Base-by-base conservation (phyloP, 1,140 invertebrate genomes). In the Conopomorpha cramerella region DNA sequence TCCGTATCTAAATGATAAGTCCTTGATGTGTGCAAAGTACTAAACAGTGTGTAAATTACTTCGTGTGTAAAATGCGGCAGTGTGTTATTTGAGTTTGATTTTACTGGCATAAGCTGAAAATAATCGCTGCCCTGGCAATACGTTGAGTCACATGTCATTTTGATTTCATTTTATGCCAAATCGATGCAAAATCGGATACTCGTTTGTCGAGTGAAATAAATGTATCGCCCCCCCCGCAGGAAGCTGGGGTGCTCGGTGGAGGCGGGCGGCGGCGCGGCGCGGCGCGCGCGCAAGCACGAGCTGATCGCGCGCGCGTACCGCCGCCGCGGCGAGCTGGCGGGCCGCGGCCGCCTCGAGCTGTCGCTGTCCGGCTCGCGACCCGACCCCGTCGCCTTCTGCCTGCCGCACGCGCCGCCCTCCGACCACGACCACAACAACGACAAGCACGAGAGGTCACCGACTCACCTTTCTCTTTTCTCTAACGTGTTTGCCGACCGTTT, bases 301-400 rank as follows among this genome's bases (percentile, higher is more conserved):
- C 84, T 96, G 14, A 95, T 97, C 34, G 90, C 92, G 7, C 86
- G 92, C 59, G 92, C 91, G 1, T 96, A 92, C 82, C 88, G 89
- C 1, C 91, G 93, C 42, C 81, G 92, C n/a, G 88, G 91, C 53
- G 88, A 90, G 38, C 86, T 95, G 37, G 89, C 92, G 38, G 86
- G 87, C 53, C 84, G 84, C 34, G 92, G 91, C 0, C 76, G 88
- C n/a, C 76, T 95, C 12, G 95, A 92, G 23, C 89, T 96, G 46
- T 93, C 88, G 50, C 86, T 94, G 39, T 84, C 87, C 31, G 92
- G 91, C 48, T 87, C 87, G 3, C 88, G 93, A 47, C 90, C 91
- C 32, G 94, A 96, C 81, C 93, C 94, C 6, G 86, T 95, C 8
- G 93, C 92, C 3, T 78, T 95, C 31, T 90, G 92, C 55, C 88